phyloP scores from a whole-genome alignment of 23 tunicate genomes.

The Ascidia mentula region DNA sequence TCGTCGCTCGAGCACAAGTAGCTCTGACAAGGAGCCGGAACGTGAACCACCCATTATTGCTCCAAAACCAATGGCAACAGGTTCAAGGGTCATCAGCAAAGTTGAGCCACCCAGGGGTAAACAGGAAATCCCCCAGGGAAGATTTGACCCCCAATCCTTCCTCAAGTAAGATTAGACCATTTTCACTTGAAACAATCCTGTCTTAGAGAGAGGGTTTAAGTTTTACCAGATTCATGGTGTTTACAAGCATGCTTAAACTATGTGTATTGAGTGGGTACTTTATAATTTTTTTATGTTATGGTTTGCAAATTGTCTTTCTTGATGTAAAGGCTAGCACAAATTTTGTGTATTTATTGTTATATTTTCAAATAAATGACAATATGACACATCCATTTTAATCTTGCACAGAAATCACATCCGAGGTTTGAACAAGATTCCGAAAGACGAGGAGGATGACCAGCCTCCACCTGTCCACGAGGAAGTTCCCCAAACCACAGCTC shows the following conservation, averaged over 20 bases:
- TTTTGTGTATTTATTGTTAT: no score
- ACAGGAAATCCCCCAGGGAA: slow-evolving; percentile 81
- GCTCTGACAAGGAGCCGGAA: slow-evolving; percentile 21
- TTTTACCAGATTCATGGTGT: no score
- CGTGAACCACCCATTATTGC: slow-evolving; percentile 29
- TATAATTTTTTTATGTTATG: no score
- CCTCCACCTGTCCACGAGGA: background rate
- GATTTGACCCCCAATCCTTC: slow-evolving; percentile 93
- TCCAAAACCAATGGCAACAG: slow-evolving; percentile 26
- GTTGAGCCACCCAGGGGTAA: slow-evolving; percentile 41
- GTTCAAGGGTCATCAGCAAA: slow-evolving; percentile 4
- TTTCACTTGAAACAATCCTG: no score
- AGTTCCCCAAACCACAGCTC: background rate
- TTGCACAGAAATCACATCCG: slow-evolving; percentile 75
- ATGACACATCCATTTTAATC: no score
- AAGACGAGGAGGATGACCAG: slow-evolving; percentile 9
- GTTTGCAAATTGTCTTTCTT: no score
- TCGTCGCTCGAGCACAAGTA: slow-evolving; percentile 11
- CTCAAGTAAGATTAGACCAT: slow-evolving; percentile 75
- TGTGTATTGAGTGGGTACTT: no score
- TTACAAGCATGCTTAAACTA: no score
- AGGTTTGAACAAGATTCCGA: slow-evolving; percentile 51
- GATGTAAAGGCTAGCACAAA: no score
- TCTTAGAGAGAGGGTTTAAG: no score
- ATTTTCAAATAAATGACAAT: no score